Percentiles rank a stretch among this genome's conserved stretches.
phyloP scores from a whole-genome alignment of 2,113 vertebrate genomes.

The Eurystomus gularis region DNA sequence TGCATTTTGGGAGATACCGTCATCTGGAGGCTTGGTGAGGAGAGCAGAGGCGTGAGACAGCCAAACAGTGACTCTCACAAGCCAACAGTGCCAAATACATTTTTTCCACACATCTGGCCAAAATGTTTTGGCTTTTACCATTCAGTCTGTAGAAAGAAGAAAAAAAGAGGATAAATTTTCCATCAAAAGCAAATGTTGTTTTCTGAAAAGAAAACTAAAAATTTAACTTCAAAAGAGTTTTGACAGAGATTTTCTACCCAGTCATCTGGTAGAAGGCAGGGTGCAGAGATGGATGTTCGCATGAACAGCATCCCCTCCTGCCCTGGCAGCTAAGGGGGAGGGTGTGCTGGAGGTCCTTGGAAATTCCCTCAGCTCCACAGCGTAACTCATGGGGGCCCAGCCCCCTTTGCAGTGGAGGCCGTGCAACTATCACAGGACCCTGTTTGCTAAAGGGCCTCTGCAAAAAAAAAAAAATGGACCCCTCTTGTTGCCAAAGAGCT shows the following conservation, averaged over 20 bases:
- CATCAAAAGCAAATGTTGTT: not conserved
- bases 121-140: not conserved
- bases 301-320: not conserved
- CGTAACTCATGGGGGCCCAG: rapidly evolving
- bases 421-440: rapidly evolving
- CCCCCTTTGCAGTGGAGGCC: not conserved
- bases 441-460: not conserved
- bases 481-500: not conserved
- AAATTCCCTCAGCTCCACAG: not conserved
- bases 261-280: not conserved
- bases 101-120: conserved; percentile 17
- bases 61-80: conserved; percentile 17
- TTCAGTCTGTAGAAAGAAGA: not conserved
- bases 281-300: rapidly evolving
- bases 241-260: not conserved
- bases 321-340: not conserved
- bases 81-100: not conserved
- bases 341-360: not conserved
- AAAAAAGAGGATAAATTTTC: not conserved
- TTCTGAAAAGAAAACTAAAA: not conserved
- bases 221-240: not conserved
- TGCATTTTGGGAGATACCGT: not conserved
- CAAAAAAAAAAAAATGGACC: not conserved
- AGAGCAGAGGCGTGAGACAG: not conserved
- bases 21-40: not conserved